Base-by-base conservation (phyloP, 2,888 invertebrate species). In the Caradrina clavipalpis region DNA sequence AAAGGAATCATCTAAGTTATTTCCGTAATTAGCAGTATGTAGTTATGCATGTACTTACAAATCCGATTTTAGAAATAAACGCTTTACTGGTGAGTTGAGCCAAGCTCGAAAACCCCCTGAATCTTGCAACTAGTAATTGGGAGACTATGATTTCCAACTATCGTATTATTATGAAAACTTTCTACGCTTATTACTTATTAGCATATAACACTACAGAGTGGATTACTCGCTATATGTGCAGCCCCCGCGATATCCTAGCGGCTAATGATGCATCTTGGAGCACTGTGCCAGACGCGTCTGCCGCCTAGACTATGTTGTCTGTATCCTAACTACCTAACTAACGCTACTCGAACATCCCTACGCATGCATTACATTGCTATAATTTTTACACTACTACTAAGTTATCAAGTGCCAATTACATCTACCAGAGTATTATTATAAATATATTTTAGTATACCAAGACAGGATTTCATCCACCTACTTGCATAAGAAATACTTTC, bases 1-100 rank as follows among this genome's bases (percentile, higher is more conserved):
- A 88, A 88, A 88, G 89, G 90, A 89, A 89, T 87, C 88, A 80
- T 81, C 83, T 78, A 70, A 74, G 61, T 72, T 60, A 21, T 58
- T 53, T 56, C 22, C 15, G 19, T 26, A 26, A 53, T 50, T 31
- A 56, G 42, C 51, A 69, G 51, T 61, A 62, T 68, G 4, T 69
- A 6, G 15, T 45, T 45, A 45, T 45, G 17, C 8, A 8, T 35
- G 35, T 35, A 35, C 35, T 35, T 45, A 78, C 58, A 57, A 59
- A n/a, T 51, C 39, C 0, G 7, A 60, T 51, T 76, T 65, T 42
- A 58, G 42, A 19, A 69, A 51, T 54, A 54, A 66, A 60, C 55
- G 50, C 15, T 69, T 62, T 35, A 54, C 35, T 47, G 39, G 61
- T 67, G 67, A 61, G 17, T 60, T 59, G 26, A 61, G 65, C 21